Conservation (phyloP, 2,888 invertebrate species). For the Patella caerulea region DNA sequence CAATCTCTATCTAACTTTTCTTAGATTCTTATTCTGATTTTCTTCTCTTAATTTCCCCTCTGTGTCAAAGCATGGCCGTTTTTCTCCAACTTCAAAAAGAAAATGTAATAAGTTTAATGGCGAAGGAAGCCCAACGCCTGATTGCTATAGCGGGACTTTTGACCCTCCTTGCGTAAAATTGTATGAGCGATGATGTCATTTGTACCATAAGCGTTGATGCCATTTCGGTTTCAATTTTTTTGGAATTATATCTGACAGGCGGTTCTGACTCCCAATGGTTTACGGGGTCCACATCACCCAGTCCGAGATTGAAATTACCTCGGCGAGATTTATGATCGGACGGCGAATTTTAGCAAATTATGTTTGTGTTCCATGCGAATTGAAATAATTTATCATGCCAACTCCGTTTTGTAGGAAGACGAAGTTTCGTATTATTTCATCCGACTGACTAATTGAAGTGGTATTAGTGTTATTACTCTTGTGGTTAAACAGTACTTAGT, state of each 20-base stretch:
- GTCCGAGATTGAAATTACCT: constrained; percentile 4
- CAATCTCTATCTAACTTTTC: neutral
- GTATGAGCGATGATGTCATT: constrained; percentile 5
- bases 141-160: neutral
- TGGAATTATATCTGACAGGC: constrained; percentile 9
- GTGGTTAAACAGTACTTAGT: no score
- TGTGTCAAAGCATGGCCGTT: neutral
- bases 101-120: constrained; percentile 13
- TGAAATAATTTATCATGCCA: constrained; percentile 8
- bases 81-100: neutral
- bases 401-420: no score
- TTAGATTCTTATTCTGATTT: constrained; percentile 10
- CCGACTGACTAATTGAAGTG: no score
- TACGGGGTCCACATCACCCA: neutral
- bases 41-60: constrained; percentile 4
- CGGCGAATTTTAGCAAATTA: constrained; percentile 4
- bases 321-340: neutral
- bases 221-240: constrained; percentile 10
- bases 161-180: constrained; percentile 6
- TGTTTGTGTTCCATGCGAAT: neutral
- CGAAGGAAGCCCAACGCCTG: constrained; percentile 4
- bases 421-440: no score
- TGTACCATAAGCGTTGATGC: constrained; percentile 2
- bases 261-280: neutral
- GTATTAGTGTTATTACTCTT: no score